phyloP scores from a whole-genome alignment of 2,797 vertebrate species.

The Botia kubotai region DNA sequence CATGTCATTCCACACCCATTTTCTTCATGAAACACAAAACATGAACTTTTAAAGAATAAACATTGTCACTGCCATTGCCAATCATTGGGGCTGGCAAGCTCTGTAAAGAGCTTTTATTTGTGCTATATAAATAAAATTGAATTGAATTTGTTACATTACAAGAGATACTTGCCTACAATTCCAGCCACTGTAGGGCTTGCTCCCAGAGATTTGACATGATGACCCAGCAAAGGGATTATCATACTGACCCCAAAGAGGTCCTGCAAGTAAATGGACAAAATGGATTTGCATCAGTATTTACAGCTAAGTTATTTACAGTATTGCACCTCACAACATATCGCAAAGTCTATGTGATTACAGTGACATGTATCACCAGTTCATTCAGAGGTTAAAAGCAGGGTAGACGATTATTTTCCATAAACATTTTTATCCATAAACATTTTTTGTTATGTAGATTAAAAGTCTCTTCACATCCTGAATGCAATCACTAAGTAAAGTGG shows the following conservation, averaged over 20 bases:
- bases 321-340: neutral
- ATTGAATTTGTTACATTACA: too few relatives aligned
- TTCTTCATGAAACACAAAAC: neutral
- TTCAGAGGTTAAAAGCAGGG: neutral
- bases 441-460: too few relatives aligned
- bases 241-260: conserved; percentile 97
- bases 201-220: conserved; percentile 92
- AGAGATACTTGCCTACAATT: conserved; percentile 84
- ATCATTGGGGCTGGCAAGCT: neutral
- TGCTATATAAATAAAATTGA: too few relatives aligned
- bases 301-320: neutral
- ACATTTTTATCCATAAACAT: too few relatives aligned
- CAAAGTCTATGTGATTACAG: neutral
- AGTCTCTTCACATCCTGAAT: too few relatives aligned
- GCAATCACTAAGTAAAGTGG: too few relatives aligned
- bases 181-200: conserved; percentile 91
- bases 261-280: conserved; percentile 68
- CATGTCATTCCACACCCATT: neutral
- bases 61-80: too few relatives aligned
- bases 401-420: too few relatives aligned
- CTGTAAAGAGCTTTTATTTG: neutral
- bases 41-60: neutral
- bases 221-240: conserved; percentile 92
- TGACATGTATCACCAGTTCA: neutral
- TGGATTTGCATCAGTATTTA: neutral